Base-by-base conservation (phyloP, 2,113 vertebrate species). In the Promerops cafer region DNA sequence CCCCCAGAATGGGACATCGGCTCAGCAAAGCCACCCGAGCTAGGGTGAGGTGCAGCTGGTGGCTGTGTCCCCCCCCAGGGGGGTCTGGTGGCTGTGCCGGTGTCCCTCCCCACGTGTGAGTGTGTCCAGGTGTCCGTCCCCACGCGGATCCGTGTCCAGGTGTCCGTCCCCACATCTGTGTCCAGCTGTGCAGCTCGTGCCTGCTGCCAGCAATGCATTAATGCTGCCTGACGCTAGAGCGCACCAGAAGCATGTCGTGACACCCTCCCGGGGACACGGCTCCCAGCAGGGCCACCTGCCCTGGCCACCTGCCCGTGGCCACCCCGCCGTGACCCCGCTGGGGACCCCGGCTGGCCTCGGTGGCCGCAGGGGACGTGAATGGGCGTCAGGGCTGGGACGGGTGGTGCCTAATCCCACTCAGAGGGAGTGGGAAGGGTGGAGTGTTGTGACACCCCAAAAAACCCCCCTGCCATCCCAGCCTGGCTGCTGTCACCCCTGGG, bases 201-300 rank as follows among this genome's bases (percentile, higher is more conserved):
- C 63, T 23, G 79, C 64, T 14, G 78, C 79, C 28, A 33, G 89
- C 79, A 6, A 5, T 94, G 95, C 76, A 91, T 78, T 87, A 91
- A 75, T 87, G 95, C 69, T 7, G 80, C 40, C 92, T 76, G 88
- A 80, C 96, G 93, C 96, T 94, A 97, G 96, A 95, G 97, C 68
- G 97, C 85, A 87, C 93, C 87, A 88, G 11, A 24, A n/a, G 71
- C 83, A 89, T 91, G 88, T 27, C 5, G 49, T 84, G 93, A 53
- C 87, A 64, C 42, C 60, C 81, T 78, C 74, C 61, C 3, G 59
- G 83, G 57, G 57, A 52, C 71, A 13, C 22, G 37, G 52, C 78
- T 69, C 33, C 77, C 87, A 1, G 9, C 57, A 7, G n/a, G 57
- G 57, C 63, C 83, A 75, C 65, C 68, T 74, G 59, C 64, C 50